These are phyloP conservation scores for Bombus fervidus DNA, from an alignment of 1,140 invertebrate genomes.

Conservation along the genomic window DNA sequence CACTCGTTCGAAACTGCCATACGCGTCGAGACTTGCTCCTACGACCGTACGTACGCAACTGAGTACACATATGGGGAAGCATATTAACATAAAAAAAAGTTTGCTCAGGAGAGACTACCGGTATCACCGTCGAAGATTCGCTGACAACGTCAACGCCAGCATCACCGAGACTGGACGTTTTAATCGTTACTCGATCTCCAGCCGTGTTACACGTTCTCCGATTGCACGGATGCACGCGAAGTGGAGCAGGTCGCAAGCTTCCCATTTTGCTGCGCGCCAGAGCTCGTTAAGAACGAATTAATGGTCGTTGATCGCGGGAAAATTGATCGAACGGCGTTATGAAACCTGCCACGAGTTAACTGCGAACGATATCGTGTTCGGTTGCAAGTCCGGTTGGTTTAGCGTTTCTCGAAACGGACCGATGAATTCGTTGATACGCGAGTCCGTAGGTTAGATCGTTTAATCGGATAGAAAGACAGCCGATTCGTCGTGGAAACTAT, in stretches of 20 bases:
- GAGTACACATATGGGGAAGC: conserved; percentile 4
- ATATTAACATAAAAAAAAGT: conserved; percentile 38
- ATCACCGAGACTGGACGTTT: background rate
- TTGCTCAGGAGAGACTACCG: conserved; percentile 32
- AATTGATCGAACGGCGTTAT: conserved; percentile 10
- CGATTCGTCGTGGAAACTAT: background rate
- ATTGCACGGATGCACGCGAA: background rate
- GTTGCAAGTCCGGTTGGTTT: background rate
- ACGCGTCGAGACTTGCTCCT: conserved; percentile 11
- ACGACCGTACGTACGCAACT: background rate
- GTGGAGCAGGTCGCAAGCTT: background rate
- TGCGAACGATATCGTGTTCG: conserved; percentile 16
- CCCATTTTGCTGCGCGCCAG: background rate
- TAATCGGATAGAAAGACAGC: background rate
- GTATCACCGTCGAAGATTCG: conserved; percentile 13
- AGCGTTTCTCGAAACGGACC: conserved; percentile 10
- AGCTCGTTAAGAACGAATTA: conserved; percentile 2
- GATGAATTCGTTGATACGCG: background rate
- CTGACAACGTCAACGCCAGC: conserved; percentile 28
- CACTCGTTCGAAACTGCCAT: background rate
- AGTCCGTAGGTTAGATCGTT: background rate
- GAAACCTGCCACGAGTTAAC: conserved; percentile 2
- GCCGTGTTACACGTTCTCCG: conserved; percentile 3
- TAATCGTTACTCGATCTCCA: conserved; percentile 25
- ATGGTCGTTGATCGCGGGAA: background rate